phyloP scores from a whole-genome alignment of 2,113 vertebrate species.

The Salvelinus sp. region DNA sequence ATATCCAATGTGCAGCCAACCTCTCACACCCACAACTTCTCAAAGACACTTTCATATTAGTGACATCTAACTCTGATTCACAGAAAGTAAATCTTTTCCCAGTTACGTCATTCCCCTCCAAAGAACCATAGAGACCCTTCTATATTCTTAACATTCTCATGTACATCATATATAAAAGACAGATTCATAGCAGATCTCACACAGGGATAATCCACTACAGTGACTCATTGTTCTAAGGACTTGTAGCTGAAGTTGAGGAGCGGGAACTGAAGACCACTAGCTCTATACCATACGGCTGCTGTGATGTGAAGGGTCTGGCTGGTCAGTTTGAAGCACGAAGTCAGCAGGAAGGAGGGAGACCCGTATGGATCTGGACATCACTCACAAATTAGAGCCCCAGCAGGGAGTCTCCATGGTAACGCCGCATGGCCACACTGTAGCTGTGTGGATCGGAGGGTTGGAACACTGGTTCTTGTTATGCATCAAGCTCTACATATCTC shows the following conservation, averaged over 20 bases:
- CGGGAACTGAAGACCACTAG: too few relatives aligned
- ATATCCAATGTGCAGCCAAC: neutral
- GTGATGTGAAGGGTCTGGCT: conserved; percentile 5
- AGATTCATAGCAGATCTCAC: too few relatives aligned
- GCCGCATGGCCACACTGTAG: conserved; percentile 49
- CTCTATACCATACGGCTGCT: too few relatives aligned
- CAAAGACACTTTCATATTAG: neutral
- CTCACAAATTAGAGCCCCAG: conserved; percentile 57
- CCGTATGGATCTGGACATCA: conserved; percentile 50
- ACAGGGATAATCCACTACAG: too few relatives aligned
- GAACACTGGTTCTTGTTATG: conserved; percentile 53
- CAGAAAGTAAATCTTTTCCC: too few relatives aligned
- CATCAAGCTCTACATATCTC: neutral
- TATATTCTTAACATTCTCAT: too few relatives aligned
- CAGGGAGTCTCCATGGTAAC: conserved; percentile 52
- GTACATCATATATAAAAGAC: too few relatives aligned
- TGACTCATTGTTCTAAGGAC: too few relatives aligned
- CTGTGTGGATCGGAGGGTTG: conserved; percentile 28
- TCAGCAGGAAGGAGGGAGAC: conserved; percentile 47
- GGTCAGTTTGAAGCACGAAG: conserved; percentile 46
- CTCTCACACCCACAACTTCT: neutral
- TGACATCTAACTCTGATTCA: neutral
- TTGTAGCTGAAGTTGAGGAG: too few relatives aligned
- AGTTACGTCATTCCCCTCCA: too few relatives aligned
- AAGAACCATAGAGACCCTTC: too few relatives aligned